A percentile compares a stretch with the other conserved stretches of the same genome.
These are phyloP conservation scores for Agelastica alni DNA, from an alignment of 2,888 invertebrate species.

Conservation along the genomic window DNA sequence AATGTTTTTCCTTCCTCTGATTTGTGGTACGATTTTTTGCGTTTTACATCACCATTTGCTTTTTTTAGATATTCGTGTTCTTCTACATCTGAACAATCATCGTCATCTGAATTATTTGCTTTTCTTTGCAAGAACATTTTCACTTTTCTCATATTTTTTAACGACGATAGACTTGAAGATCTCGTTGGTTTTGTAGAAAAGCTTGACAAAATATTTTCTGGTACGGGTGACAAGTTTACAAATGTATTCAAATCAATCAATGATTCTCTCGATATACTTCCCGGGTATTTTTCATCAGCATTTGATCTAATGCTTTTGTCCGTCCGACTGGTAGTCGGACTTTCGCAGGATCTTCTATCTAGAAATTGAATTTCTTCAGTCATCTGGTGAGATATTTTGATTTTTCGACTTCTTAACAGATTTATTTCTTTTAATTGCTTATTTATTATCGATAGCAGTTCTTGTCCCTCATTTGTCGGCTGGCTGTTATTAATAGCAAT, in stretches of 20 bases:
- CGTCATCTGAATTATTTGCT: constrained; percentile 56
- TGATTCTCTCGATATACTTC: constrained; percentile 56
- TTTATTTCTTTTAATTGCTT: constrained; percentile 9
- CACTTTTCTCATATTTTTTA: constrained; percentile 48
- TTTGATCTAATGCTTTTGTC: constrained; percentile 52
- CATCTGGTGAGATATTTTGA: constrained; percentile 37
- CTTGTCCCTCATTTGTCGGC: constrained; percentile 13
- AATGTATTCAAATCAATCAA: constrained; percentile 55
- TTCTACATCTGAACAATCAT: constrained; percentile 54
- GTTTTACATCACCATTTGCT: constrained; percentile 7
- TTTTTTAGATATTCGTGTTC: constrained; percentile 45
- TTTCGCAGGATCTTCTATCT: constrained; percentile 39
- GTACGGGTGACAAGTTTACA: constrained; percentile 56
- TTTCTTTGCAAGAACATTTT: constrained; percentile 56
- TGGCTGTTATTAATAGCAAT: constrained; percentile 30
- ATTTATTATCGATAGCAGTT: constrained; percentile 10
- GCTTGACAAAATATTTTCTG: constrained; percentile 57
- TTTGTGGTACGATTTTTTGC: background rate
- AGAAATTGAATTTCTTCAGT: constrained; percentile 48
- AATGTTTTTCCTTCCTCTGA: constrained; percentile 7
- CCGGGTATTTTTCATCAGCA: constrained; percentile 58
- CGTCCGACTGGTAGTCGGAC: constrained; percentile 36
- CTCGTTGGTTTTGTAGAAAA: constrained; percentile 49
- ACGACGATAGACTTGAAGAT: constrained; percentile 56
- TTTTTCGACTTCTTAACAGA: background rate